Percentiles rank a stretch among this genome's conserved stretches.
Conservation (phyloP, 2,888 invertebrate genomes). For the Chymomyza fuscimana region DNA sequence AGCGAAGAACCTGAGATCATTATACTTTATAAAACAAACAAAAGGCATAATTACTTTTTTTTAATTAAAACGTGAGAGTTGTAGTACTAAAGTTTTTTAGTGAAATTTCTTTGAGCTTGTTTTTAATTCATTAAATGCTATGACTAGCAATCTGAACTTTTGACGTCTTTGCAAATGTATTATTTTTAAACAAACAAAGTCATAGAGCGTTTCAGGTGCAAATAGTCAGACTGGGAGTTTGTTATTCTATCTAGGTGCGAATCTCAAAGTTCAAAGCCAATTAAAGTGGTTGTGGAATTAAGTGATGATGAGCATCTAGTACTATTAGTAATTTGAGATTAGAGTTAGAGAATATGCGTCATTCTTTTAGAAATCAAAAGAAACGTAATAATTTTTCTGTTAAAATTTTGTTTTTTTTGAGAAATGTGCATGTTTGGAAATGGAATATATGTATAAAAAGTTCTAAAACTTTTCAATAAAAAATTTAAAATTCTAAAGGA, state of each 20-base stretch:
- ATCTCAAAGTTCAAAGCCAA: not conserved
- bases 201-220: not conserved
- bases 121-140: constrained; percentile 28
- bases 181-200: not conserved
- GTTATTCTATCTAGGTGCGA: not conserved
- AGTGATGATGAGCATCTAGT: too few relatives aligned
- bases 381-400: too few relatives aligned
- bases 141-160: constrained; percentile 32
- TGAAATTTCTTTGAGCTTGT: constrained; percentile 9
- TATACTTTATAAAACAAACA: not conserved
- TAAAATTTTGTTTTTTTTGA: too few relatives aligned
- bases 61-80: not conserved
- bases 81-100: not conserved
- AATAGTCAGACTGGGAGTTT: not conserved
- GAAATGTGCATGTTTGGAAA: too few relatives aligned
- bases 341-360: too few relatives aligned
- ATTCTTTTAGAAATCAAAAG: too few relatives aligned
- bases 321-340: too few relatives aligned
- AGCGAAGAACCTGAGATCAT: too few relatives aligned
- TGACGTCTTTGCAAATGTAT: constrained; percentile 7
- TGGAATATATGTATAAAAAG: too few relatives aligned
- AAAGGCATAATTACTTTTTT: not conserved
- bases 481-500: too few relatives aligned
- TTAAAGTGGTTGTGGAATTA: not conserved
- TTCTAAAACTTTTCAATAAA: too few relatives aligned